Conservation (phyloP, 2,797 vertebrate genomes). For the Delichon dasypus region DNA sequence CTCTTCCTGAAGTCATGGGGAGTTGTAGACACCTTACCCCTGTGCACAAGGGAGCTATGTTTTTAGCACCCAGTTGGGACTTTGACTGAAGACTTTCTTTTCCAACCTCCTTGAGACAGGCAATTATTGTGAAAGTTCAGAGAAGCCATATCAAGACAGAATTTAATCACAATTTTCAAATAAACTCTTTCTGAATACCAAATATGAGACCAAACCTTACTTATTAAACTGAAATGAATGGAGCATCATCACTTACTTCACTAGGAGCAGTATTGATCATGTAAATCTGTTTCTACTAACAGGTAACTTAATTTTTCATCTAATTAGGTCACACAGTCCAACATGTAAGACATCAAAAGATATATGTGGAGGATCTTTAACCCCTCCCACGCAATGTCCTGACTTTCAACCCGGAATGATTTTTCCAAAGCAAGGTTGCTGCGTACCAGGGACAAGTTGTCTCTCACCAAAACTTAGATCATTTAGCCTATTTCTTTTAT, state of each 20-base stretch:
- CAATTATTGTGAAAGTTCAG: not conserved
- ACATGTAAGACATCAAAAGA: not conserved
- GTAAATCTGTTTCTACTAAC: not conserved
- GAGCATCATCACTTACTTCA: not conserved
- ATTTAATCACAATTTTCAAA: not conserved
- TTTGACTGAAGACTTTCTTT: not conserved
- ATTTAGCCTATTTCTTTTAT: not conserved
- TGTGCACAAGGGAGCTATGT: not conserved
- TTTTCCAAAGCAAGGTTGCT: not conserved
- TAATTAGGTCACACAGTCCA: not conserved
- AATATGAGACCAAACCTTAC: not conserved
- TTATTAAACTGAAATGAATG: not conserved
- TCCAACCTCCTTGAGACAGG: not conserved
- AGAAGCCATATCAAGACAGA: not conserved
- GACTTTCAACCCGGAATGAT: not conserved
- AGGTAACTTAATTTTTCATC: not conserved
- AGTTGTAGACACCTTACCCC: not conserved
- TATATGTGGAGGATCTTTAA: not conserved
- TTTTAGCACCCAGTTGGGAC: not conserved
- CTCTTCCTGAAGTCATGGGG: not conserved
- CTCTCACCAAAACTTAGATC: not conserved
- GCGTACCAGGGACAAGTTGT: not conserved
- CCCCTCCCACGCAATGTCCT: not conserved
- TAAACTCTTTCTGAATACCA: not conserved
- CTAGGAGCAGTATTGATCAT: not conserved